Conservation (phyloP, 2,888 invertebrate genomes). For the Bellardia bayeri region DNA sequence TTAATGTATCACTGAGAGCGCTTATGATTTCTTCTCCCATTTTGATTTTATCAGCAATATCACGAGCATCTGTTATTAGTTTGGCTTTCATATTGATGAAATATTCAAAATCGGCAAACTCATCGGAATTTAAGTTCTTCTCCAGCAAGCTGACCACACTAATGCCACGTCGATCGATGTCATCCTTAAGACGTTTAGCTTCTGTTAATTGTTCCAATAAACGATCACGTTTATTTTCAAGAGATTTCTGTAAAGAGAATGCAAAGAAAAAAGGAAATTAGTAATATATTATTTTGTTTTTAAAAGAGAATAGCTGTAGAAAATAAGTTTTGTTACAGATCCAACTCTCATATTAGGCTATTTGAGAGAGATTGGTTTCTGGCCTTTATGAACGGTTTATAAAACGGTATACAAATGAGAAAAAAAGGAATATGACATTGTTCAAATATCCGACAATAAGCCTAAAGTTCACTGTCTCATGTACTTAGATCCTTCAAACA, state of each 20-base stretch:
- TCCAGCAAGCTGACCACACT: constrained; percentile 89
- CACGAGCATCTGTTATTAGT: constrained; percentile 91
- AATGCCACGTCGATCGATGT: constrained; percentile 91
- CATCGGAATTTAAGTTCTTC: constrained; percentile 89
- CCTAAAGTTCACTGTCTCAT: too few relatives aligned
- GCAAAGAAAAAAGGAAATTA: neutral
- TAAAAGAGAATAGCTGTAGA: neutral
- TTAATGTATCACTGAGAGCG: constrained; percentile 86
- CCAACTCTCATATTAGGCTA: neutral
- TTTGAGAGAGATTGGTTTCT: too few relatives aligned
- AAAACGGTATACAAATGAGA: too few relatives aligned
- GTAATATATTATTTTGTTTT: neutral
- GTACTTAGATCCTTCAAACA: too few relatives aligned
- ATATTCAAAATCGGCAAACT: constrained; percentile 92
- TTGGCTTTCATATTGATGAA: constrained; percentile 95
- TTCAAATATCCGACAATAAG: too few relatives aligned
- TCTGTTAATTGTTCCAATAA: constrained; percentile 91
- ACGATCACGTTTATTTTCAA: constrained; percentile 91
- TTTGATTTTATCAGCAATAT: constrained; percentile 93
- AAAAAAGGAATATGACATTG: too few relatives aligned
- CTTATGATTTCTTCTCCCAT: constrained; percentile 91
- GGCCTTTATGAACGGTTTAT: too few relatives aligned
- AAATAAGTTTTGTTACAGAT: neutral
- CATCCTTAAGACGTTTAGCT: constrained; percentile 91
- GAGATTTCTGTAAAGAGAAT: constrained; percentile 85